These are phyloP conservation scores for Pristionchus pacificus DNA, from an alignment of 1,140 invertebrate species.

Conservation along the genomic window DNA sequence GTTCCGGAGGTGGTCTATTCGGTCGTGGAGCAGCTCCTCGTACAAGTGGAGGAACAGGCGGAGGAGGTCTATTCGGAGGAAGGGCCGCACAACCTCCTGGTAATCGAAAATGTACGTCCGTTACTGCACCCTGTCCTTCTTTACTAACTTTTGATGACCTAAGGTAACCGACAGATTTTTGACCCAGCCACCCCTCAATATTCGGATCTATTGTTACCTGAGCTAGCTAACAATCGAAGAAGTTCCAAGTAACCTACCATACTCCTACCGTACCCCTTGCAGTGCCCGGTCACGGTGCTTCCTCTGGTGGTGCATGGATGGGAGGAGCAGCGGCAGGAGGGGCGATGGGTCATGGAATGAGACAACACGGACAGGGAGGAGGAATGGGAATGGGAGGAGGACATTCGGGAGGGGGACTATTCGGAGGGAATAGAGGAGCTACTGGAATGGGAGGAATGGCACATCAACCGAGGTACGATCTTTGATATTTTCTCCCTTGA, in stretches of 20 bases:
- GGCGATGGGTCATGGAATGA: background rate
- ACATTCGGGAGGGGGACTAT: background rate
- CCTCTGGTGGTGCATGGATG: background rate
- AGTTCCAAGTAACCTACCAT: no score
- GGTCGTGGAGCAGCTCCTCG: conserved; percentile 13
- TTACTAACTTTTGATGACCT: no score
- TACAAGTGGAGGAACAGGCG: background rate
- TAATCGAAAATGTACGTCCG: background rate
- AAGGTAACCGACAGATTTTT: background rate
- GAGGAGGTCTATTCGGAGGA: conserved; percentile 5
- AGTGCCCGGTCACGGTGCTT: conserved; percentile 12
- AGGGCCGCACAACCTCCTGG: background rate
- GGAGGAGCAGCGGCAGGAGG: background rate
- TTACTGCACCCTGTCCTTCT: no score
- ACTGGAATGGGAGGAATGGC: background rate
- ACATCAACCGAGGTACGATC: background rate
- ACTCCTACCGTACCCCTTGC: background rate
- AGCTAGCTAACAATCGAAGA: no score
- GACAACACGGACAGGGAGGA: background rate
- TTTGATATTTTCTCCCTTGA: background rate
- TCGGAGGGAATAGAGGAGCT: conserved; percentile 14
- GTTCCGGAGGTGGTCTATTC: conserved; percentile 3
- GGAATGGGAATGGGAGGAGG: conserved; percentile 14
- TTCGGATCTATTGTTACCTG: no score
- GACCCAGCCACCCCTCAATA: no score